A percentile compares a stretch with the other conserved stretches of the same genome.
Conservation (phyloP, 2,888 invertebrate genomes). For the Cyclophora albipunctata region DNA sequence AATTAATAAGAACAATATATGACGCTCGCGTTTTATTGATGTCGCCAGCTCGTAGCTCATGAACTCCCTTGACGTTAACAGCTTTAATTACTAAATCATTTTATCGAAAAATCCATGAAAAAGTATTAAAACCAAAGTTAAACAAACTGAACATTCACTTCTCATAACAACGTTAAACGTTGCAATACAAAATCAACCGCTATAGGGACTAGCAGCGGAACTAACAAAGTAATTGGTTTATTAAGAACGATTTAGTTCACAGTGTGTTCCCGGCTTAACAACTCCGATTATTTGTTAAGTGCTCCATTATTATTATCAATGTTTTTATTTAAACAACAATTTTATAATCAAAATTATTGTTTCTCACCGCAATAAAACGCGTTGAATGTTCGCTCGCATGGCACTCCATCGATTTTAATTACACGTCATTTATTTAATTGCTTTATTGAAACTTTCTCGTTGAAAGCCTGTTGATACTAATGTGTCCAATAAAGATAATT, state of each 20-base stretch:
- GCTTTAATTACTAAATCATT: too few relatives aligned
- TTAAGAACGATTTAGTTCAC: slow-evolving; percentile 1
- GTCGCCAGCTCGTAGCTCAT: too few relatives aligned
- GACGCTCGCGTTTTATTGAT: too few relatives aligned
- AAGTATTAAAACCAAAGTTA: too few relatives aligned
- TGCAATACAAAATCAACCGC: too few relatives aligned
- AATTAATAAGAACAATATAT: too few relatives aligned
- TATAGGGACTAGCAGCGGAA: too few relatives aligned
- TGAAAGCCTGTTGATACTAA: slow-evolving; percentile 58
- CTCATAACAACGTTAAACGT: too few relatives aligned
- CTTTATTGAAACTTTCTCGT: slow-evolving; percentile 63
- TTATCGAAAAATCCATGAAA: too few relatives aligned
- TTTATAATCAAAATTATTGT: slow-evolving; percentile 62
- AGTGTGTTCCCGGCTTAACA: slow-evolving; percentile 14
- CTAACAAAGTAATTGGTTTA: too few relatives aligned
- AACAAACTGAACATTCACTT: too few relatives aligned
- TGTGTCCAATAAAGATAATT: slow-evolving; percentile 55
- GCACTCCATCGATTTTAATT: slow-evolving; percentile 66
- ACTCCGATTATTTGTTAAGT: slow-evolving; percentile 28
- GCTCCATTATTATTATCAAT: slow-evolving; percentile 38
- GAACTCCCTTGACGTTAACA: too few relatives aligned
- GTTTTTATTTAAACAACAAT: slow-evolving; percentile 47
- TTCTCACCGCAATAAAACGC: slow-evolving; percentile 67
- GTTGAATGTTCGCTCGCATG: slow-evolving; percentile 47
- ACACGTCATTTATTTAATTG: slow-evolving; percentile 63